phyloP scores from a whole-genome alignment of 2,113 vertebrate genomes.

The Capreolus pygargus region DNA sequence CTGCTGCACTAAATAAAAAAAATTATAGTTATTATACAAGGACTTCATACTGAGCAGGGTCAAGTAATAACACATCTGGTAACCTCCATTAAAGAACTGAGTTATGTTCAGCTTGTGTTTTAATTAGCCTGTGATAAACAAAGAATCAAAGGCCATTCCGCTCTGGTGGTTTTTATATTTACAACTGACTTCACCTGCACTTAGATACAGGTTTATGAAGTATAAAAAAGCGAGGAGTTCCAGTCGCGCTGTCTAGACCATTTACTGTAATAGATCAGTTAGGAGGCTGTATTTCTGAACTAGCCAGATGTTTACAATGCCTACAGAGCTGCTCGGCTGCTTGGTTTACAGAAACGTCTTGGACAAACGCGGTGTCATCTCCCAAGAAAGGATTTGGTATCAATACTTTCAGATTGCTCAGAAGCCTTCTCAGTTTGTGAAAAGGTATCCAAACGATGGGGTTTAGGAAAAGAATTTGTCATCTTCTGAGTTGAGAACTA shows the following conservation, averaged over 20 bases:
- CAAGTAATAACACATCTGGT: conserved; percentile 80
- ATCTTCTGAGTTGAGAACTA: neutral
- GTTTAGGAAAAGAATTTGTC: neutral
- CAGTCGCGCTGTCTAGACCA: conserved; percentile 46
- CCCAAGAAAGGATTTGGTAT: neutral
- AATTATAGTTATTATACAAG: conserved; percentile 74
- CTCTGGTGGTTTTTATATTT: conserved; percentile 80
- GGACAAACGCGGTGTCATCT: neutral
- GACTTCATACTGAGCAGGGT: conserved; percentile 67
- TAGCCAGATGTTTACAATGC: neutral
- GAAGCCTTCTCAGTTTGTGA: neutral
- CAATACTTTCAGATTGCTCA: fast-evolving
- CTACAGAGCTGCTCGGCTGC: neutral
- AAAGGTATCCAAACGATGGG: neutral
- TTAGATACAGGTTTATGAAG: conserved; percentile 76
- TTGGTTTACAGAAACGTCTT: neutral
- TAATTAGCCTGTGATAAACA: conserved; percentile 82
- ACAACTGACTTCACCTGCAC: conserved; percentile 73
- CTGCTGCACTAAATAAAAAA: conserved; percentile 72
- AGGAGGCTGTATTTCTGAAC: conserved; percentile 35
- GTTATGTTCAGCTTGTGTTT: conserved; percentile 79
- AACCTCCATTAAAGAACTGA: conserved; percentile 81
- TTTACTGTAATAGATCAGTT: conserved; percentile 32
- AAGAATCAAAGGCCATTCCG: conserved; percentile 81
- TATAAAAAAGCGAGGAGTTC: conserved; percentile 61